Base-by-base conservation (phyloP, 1,140 invertebrate species). In the Berghia stephanieae region DNA sequence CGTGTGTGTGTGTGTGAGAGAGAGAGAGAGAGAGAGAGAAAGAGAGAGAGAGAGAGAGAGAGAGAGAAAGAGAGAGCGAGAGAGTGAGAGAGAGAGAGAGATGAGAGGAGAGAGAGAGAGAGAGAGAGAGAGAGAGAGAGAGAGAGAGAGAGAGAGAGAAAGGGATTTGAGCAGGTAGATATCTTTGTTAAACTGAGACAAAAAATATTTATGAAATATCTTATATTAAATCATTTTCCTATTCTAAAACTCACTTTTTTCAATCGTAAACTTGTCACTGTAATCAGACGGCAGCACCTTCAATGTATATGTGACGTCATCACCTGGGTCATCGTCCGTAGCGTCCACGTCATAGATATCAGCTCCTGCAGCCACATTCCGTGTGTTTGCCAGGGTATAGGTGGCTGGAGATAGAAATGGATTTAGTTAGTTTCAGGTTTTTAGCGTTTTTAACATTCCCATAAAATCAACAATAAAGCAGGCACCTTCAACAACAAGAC, bases 71-170 rank as follows among this genome's bases (percentile, higher is more conserved):
- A 34, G 13, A 31, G 27, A 74, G n/a, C 18, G 24, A 55, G 71
- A 74, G 24, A 60, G 55, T 27, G 4, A 55, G 71, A 55, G 43
- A 74, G 71, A 74, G 24, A 74, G 71, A 57, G 24, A 40, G 36
- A 74, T 2, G 40, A 34, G 36, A 34, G 46, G 3, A 46, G 69
- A 44, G 8, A 71, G 36, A 43, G 38, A 44, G 69, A 71, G 21
- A 44, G 69, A 71, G 21, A 44, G 36, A 74, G 72, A 57, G 31
- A 60, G 31, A 57, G 46, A 74, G 31, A 38, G 34, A 74, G 46
- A 74, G 55, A 40, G 55, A 57, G 31, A 74, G 36, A 60, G 34
- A 57, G 72, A 74, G 16, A 74, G 46, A 74, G 72, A 74, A 18
- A 60, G 55, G 8, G 40, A 69, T 36, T 38, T 38, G 24, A 38